These are phyloP conservation scores for Holcopasites calliopsidis DNA, from an alignment of 1,140 invertebrate species.

Conservation along the genomic window DNA sequence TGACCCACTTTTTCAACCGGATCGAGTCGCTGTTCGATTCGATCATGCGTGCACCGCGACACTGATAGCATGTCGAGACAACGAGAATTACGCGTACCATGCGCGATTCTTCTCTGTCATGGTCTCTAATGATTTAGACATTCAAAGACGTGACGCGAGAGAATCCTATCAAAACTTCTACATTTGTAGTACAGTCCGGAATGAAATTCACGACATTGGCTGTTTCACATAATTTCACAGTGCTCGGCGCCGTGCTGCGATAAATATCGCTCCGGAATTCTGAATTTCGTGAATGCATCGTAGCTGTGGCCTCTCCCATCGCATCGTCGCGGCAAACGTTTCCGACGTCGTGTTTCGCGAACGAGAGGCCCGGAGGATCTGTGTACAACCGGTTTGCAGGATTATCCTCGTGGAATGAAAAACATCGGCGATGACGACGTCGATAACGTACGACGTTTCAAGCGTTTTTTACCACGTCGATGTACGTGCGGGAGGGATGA, in stretches of 20 bases:
- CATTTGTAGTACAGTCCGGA: not conserved
- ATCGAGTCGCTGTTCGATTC: not conserved
- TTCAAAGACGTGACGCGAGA: no score
- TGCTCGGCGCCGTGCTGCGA: not conserved
- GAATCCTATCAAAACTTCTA: no score
- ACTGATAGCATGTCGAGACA: constrained; percentile 3
- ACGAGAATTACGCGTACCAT: constrained; percentile 28
- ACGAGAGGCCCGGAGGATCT: not conserved
- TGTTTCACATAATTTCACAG: constrained; percentile 42
- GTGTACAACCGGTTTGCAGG: not conserved
- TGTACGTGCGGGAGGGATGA: not conserved
- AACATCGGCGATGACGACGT: not conserved
- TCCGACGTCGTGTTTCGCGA: not conserved
- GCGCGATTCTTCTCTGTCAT: no score
- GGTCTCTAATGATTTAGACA: no score
- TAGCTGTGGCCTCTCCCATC: no score
- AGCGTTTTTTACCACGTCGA: not conserved
- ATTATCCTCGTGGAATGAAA: constrained; percentile 17
- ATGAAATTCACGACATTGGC: not conserved
- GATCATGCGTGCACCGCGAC: constrained; percentile 9
- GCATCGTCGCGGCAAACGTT: not conserved
- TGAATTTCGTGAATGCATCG: constrained; percentile 7
- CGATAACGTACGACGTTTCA: constrained; percentile 9
- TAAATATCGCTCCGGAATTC: constrained; percentile 56
- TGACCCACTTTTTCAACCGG: constrained; percentile 18